Conservation (phyloP, 53 echinoderm and acorn worm genomes). For the Temnopleurus reevesii region DNA sequence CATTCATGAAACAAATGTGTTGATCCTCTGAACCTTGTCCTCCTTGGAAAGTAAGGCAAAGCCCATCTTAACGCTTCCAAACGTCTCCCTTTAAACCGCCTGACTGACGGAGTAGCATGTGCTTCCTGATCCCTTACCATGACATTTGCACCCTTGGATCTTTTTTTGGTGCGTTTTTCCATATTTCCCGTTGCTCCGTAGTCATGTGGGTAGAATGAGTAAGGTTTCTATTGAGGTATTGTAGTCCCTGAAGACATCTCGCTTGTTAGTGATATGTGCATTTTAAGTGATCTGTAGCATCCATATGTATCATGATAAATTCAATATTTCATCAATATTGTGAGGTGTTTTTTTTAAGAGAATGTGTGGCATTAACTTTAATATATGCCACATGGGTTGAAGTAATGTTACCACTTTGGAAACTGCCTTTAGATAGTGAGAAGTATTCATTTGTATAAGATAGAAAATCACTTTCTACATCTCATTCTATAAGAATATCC, state of each 20-base stretch:
- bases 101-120: constrained; percentile 38
- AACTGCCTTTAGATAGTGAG: no score
- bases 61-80: neutral
- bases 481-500: neutral
- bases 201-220: constrained; percentile 32
- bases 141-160: constrained; percentile 33
- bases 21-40: constrained; percentile 9
- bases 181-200: neutral
- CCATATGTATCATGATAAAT: no score
- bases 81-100: neutral
- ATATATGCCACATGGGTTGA: no score
- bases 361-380: no score
- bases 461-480: neutral
- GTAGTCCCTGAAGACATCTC: neutral
- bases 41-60: neutral
- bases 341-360: no score
- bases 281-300: no score
- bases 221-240: neutral
- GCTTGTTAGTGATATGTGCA: neutral
- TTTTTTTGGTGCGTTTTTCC: neutral
- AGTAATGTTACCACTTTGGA: no score
- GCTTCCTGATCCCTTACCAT: constrained; percentile 24
- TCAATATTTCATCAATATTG: no score
- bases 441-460: no score
- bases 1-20: neutral